Conservation (phyloP, 2,888 invertebrate species). For the Esperia sulphurella region DNA sequence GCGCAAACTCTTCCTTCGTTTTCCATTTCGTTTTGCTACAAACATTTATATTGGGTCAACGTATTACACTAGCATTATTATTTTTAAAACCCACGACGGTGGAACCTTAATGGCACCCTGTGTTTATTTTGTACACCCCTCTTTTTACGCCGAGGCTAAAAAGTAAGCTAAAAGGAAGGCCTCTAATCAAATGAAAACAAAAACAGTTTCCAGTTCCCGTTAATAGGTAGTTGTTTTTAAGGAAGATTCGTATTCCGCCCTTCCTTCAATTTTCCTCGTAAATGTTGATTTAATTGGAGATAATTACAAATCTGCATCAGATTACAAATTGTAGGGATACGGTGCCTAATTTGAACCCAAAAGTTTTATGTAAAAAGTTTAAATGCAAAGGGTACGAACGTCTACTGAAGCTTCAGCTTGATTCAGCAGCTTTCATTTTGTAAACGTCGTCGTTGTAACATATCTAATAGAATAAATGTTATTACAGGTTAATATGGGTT, state of each 20-base stretch:
- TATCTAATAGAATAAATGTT: background rate
- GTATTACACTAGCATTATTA: background rate
- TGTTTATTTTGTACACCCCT: too few relatives aligned
- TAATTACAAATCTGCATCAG: slow-evolving; percentile 7
- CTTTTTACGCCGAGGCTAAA: too few relatives aligned
- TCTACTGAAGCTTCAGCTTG: background rate
- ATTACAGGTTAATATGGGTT: background rate
- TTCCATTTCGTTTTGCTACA: background rate
- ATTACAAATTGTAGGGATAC: slow-evolving; percentile 3
- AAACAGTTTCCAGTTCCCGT: too few relatives aligned
- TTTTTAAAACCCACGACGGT: too few relatives aligned
- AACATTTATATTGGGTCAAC: too few relatives aligned
- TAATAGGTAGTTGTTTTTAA: too few relatives aligned
- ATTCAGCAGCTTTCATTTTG: slow-evolving; percentile 2
- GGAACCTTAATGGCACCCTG: too few relatives aligned
- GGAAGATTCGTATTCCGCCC: background rate
- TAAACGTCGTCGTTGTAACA: too few relatives aligned
- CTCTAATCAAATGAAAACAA: too few relatives aligned
- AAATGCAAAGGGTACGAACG: slow-evolving; percentile 8
- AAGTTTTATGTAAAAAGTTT: slow-evolving; percentile 12
- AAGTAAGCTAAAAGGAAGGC: too few relatives aligned
- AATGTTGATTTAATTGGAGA: slow-evolving; percentile 4
- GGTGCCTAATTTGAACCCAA: slow-evolving; percentile 10
- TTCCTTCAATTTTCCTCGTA: background rate
- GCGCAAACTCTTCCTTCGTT: too few relatives aligned